A percentile compares a stretch with the other conserved stretches of the same genome.
phyloP scores from a whole-genome alignment of 2,888 invertebrate species.

The Harpalus rubripes region DNA sequence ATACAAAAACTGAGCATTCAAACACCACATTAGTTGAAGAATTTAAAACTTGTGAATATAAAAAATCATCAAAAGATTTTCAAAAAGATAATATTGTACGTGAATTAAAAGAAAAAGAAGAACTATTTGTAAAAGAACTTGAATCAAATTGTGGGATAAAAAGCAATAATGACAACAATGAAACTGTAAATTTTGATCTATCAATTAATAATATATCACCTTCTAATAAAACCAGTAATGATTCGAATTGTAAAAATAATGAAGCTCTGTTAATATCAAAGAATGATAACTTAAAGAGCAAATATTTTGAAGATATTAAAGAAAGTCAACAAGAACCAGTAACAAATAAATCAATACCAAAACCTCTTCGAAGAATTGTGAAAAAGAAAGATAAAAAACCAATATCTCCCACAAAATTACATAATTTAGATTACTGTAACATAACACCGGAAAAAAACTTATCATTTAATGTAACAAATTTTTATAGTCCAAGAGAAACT shows the following conservation, averaged over 20 bases:
- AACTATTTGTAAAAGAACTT: constrained; percentile 21
- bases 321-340: background rate
- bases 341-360: background rate
- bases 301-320: no score
- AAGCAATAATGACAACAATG: background rate
- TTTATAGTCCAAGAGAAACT: constrained; percentile 19
- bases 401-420: background rate
- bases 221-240: background rate
- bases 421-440: background rate
- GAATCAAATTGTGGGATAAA: background rate
- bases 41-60: constrained; percentile 21
- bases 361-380: background rate
- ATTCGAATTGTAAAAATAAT: no score
- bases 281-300: no score
- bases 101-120: constrained; percentile 16
- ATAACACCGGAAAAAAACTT: constrained; percentile 21
- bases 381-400: constrained; percentile 49
- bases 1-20: background rate
- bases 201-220: no score
- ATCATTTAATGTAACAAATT: background rate
- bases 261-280: no score
- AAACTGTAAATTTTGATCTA: background rate
- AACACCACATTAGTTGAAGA: background rate
- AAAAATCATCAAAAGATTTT: constrained; percentile 9
- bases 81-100: constrained; percentile 1